Base-by-base conservation (phyloP, 2,113 vertebrate species). In the Pangasianodon hypophthalmus region DNA sequence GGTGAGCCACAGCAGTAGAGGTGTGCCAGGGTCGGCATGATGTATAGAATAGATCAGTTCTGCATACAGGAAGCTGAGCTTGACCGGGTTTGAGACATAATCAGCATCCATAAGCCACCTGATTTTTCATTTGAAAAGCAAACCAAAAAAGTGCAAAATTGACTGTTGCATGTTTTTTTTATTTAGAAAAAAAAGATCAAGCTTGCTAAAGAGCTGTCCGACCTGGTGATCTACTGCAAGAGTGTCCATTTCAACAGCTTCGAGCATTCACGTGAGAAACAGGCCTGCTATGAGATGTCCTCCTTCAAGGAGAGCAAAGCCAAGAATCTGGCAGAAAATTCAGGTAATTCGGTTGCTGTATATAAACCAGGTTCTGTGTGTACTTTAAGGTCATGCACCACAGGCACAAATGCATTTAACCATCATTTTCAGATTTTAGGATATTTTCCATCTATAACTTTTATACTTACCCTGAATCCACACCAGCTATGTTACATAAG, bases 191-290 rank as follows among this genome's bases (percentile, higher is more conserved):
- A 96, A 86, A 98, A 96, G 93, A 96, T 99, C 73, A 98, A 97
- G 92, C 96, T 99, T 24, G 97, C 96, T 82, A 97, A 96, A 89
- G 96, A 97, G 91, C 97, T 99, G 16, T 99, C 98, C 0, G 96
- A 99, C 88, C 91, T 97, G 1, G 97, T 99, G 44, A 92, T 99
- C 91, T 99, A 98, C 96, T 99, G 98, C 95, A 99, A 98, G 94
- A 99, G 98, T 0, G 97, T 99, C 92, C 98, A 99, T 91, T 99
- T 99, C 77, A 92, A 82, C 7, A 95, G 97, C 71, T 99, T 99
- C 82, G 95, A 97, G 46, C 92, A 96, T 6, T 89, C 97, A 19
- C 93, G 0, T 88, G 92, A 95, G 0, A 95, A 92, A 48, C 97
- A 96, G 82, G 95, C 95, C 26, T 99, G 97, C 94, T 97, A 98